phyloP scores from a whole-genome alignment of 1,140 invertebrate genomes.

The Formica exsecta region DNA sequence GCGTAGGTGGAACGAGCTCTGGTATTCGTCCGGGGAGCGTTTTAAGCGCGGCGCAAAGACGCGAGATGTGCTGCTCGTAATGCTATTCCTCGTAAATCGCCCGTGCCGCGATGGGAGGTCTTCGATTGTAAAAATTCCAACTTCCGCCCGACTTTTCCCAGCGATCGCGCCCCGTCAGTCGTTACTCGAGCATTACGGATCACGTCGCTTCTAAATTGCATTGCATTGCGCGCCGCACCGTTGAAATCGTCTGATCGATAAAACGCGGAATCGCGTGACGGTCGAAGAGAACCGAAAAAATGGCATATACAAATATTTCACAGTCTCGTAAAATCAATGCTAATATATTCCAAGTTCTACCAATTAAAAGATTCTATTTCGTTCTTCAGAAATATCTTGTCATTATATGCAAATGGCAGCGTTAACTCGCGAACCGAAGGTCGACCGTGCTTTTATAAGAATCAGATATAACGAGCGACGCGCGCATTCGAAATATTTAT shows the following conservation, averaged over 20 bases:
- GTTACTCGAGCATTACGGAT: conserved; percentile 3
- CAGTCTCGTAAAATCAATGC: not conserved
- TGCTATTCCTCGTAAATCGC: conserved; percentile 48
- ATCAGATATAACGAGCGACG: conserved; percentile 25
- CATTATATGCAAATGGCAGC: conserved; percentile 48
- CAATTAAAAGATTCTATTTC: conserved; percentile 12
- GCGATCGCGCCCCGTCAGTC: conserved; percentile 24
- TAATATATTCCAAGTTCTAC: not conserved
- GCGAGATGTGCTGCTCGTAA: conserved; percentile 28
- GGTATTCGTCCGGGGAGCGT: conserved; percentile 36
- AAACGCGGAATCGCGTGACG: conserved; percentile 17
- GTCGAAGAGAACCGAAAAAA: not conserved
- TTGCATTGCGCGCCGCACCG: not conserved
- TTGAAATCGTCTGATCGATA: not conserved
- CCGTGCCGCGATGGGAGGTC: conserved; percentile 39
- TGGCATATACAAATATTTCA: not conserved
- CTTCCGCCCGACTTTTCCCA: conserved; percentile 51
- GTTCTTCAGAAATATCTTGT: conserved; percentile 14
- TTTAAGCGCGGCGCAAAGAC: conserved; percentile 54
- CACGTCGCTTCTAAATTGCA: conserved; percentile 12
- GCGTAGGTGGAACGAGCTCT: conserved; percentile 70
- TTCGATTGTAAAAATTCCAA: conserved; percentile 55
- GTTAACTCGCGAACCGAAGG: conserved; percentile 51
- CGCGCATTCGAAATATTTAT: conserved; percentile 41
- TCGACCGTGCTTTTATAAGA: conserved; percentile 41